These are phyloP conservation scores for Catocala nupta DNA, from an alignment of 2,888 invertebrate genomes.

Conservation along the genomic window DNA sequence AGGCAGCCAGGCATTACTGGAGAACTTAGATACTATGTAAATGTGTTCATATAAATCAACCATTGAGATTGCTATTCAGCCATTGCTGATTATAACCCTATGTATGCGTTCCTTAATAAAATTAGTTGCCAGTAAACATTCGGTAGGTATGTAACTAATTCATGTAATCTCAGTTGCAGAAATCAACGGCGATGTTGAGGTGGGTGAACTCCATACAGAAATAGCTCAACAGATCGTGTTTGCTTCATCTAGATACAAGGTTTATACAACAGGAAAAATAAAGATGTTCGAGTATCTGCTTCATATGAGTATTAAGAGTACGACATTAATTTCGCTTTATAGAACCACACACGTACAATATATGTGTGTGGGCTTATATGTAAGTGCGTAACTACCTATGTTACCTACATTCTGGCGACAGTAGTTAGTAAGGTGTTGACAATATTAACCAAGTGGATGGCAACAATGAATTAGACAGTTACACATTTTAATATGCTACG, in stretches of 20 bases:
- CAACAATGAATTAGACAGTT: conserved; percentile 79
- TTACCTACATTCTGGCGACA: conserved; percentile 17
- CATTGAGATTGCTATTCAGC: no score
- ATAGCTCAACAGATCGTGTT: conserved; percentile 71
- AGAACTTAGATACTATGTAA: no score
- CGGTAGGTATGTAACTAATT: conserved; percentile 34
- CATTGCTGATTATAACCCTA: no score
- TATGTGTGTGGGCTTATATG: neutral
- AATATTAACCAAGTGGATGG: conserved; percentile 71
- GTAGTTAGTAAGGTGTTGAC: conserved; percentile 29
- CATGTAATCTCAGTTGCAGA: conserved; percentile 63
- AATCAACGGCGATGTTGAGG: conserved; percentile 69
- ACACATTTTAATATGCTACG: conserved; percentile 82
- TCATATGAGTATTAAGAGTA: conserved; percentile 13
- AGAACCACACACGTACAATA: neutral
- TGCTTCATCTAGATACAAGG: conserved; percentile 61
- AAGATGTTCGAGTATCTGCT: conserved; percentile 23
- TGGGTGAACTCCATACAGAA: conserved; percentile 79
- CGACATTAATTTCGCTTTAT: conserved; percentile 14
- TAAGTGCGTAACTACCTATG: conserved; percentile 6
- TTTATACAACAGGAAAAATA: conserved; percentile 53
- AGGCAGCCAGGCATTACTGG: no score
- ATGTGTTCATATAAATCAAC: no score
- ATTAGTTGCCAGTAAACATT: conserved; percentile 4
- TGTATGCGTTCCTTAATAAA: no score